phyloP scores from a whole-genome alignment of 2,888 invertebrate species.

The Clostera curtula region DNA sequence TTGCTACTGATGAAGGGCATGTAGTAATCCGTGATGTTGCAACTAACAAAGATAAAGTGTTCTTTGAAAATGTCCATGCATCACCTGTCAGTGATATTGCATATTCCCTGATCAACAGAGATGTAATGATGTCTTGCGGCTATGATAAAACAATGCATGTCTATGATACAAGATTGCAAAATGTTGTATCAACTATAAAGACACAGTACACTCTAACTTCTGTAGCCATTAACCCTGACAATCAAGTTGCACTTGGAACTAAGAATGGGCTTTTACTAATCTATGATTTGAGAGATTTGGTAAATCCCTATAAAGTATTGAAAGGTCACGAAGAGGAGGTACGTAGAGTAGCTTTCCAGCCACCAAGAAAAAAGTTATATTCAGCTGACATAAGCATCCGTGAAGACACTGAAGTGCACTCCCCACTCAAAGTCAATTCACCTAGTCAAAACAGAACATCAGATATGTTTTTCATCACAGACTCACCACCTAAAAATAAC shows the following conservation, averaged over 20 bases:
- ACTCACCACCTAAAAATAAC: conserved; percentile 45
- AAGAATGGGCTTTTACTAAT: conserved; percentile 70
- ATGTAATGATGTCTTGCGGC: conserved; percentile 72
- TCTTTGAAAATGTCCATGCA: conserved; percentile 68
- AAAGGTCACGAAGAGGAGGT: conserved; percentile 69
- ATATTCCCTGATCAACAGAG: conserved; percentile 71
- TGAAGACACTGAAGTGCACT: conserved; percentile 46
- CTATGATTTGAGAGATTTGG: conserved; percentile 73
- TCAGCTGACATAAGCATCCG: conserved; percentile 57
- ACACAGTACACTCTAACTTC: conserved; percentile 56
- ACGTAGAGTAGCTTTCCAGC: conserved; percentile 63
- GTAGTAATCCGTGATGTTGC: conserved; percentile 58
- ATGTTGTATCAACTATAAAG: conserved; percentile 55
- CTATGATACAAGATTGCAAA: conserved; percentile 69
- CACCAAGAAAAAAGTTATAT: conserved; percentile 38
- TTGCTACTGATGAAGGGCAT: conserved; percentile 71
- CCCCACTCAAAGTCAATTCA: conserved; percentile 35
- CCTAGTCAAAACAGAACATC: conserved; percentile 45
- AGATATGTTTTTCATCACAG: conserved; percentile 55
- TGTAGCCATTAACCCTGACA: conserved; percentile 56
- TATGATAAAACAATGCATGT: conserved; percentile 73
- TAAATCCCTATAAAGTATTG: conserved; percentile 56
- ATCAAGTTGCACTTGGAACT: conserved; percentile 70
- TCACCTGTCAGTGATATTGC: conserved; percentile 74
- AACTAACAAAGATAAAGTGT: conserved; percentile 61